Evolutionary conservation across 1,140 invertebrate genomes (phyloP), one percentile per base, ranked within the genome.

Genomic region (Tetraneura akinire): DNA sequence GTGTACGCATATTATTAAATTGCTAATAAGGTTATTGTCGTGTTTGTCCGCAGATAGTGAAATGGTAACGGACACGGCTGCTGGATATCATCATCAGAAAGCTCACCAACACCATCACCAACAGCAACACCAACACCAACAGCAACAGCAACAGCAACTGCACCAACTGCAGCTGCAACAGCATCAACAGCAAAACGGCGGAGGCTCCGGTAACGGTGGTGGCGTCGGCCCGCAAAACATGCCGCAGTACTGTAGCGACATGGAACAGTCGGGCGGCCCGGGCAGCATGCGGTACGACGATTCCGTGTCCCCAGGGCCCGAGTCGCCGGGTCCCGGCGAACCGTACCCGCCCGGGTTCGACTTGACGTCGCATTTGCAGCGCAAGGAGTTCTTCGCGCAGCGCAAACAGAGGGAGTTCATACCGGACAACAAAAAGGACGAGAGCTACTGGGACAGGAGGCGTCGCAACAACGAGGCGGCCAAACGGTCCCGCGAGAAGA

Each of bases 391-490:
- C 80, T 93, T 94, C 85, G 90, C 92, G 18, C 94, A 96, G 83
- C 89, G 96, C 78, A 98, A 98, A 84, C 95, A 97, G 85, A 89
- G 96, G 1, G 96, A 98, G 85, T 98, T 98, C 86, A 98, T 97
- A 73, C 96, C 96, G 0, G 96, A 98, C 84, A 96, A 92, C 85
- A 97, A 96, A 84, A 99, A 98, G 85, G 96, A 99, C 84, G 94
- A 97, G 83, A 94, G 93, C 83, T 98, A 99, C 86, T 99, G 97
- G 97, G 96, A 98, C 86, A 89, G 96, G 42, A 89, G 97, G 55
- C 88, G 96, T 55, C 90, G 96, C 45, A 98, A 98, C 87, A 99
- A 99, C 86, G 96, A 98, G 86, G 94, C 97, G 0, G 97, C 96
- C 37, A 96, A 97, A 85, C 87, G 96, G 8, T 98, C 96, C 3